Evolutionary conservation across 2,113 vertebrate genomes (phyloP), one percentile per base, ranked within the genome.

Genomic region (Empidonax traillii): DNA sequence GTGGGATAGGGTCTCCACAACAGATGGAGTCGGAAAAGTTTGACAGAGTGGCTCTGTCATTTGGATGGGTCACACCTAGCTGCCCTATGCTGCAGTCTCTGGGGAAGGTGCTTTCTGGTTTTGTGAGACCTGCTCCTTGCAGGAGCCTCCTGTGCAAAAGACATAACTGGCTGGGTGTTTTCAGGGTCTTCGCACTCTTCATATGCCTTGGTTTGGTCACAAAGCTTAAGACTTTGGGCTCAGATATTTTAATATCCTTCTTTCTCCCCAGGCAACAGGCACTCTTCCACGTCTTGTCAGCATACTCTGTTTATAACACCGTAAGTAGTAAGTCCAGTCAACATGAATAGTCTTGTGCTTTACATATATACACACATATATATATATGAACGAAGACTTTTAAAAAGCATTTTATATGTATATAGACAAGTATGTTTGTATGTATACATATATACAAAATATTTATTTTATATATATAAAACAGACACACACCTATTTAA

Each of bases 271-370:
- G 99, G 97, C 99, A 99, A 87, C 98, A 99, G 95, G 99, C 98
- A 4, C 97, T 99, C 93, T 99, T 99, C 93, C 98, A 99, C 3
- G 98, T 99, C 71, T 97, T 99, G 17, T 98, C 98, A n/a, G 99
- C 99, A 3, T 99, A 99, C 95, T 99, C 99, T 0, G 98, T 99
- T 90, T 99, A 99, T 97, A 99, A 99, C 97, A 98, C 98, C 71
- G 99, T 99, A 94, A 98, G 99, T 97, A 95, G 16, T 56, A 71
- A 91, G 49, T 69, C 52, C 37, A 17, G 58, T 73, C 69, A 61
- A 63, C 49, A 23, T 56, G 51, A 85, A 56, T 8, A 83, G 8
- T 0, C 0, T 78, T 74, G 41, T 69, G 28, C 28, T 80, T 67
- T 55, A 13, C 61, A 4, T 41, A 6, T n/a, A 21, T 75, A 39